phyloP scores from a whole-genome alignment of 2,797 vertebrate species.

The Neostethus bicornis region DNA sequence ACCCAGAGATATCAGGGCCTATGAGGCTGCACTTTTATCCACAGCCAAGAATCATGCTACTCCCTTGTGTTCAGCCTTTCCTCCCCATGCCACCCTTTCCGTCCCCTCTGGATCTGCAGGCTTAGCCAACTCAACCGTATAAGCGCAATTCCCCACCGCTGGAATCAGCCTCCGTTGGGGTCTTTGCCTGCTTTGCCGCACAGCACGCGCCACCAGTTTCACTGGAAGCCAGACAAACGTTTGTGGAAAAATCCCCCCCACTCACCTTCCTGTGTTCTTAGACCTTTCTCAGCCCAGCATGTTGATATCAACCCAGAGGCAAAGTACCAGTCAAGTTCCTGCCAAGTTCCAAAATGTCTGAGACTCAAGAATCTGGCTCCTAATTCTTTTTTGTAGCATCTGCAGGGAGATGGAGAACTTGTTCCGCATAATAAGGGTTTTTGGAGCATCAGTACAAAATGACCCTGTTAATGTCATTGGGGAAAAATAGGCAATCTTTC shows the following conservation, averaged over 20 bases:
- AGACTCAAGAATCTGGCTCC: constrained; percentile 34
- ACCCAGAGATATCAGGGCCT: constrained; percentile 59
- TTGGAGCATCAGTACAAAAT: constrained; percentile 70
- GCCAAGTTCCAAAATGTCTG: constrained; percentile 54
- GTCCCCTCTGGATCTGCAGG: constrained; percentile 72
- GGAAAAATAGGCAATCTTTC: constrained; percentile 74
- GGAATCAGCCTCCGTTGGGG: constrained; percentile 56
- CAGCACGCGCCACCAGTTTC: constrained; percentile 53
- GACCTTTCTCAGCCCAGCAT: constrained; percentile 47
- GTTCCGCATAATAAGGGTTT: constrained; percentile 59
- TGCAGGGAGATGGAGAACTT: constrained; percentile 18
- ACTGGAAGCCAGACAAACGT: constrained; percentile 62
- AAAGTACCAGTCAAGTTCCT: constrained; percentile 59
- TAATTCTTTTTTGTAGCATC: constrained; percentile 34
- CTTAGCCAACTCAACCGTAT: constrained; percentile 79
- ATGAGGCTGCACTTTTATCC: constrained; percentile 70
- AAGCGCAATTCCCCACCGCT: constrained; percentile 67
- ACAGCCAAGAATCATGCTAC: constrained; percentile 64
- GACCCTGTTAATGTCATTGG: constrained; percentile 79
- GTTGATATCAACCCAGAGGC: constrained; percentile 51
- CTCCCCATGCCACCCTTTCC: constrained; percentile 50
- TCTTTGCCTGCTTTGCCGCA: constrained; percentile 58
- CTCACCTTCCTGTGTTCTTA: constrained; percentile 40
- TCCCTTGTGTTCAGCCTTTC: constrained; percentile 63
- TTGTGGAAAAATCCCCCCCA: constrained; percentile 50